Evolutionary conservation across 1,140 invertebrate genomes (phyloP).

Genomic region (Radopholus similis): DNA sequence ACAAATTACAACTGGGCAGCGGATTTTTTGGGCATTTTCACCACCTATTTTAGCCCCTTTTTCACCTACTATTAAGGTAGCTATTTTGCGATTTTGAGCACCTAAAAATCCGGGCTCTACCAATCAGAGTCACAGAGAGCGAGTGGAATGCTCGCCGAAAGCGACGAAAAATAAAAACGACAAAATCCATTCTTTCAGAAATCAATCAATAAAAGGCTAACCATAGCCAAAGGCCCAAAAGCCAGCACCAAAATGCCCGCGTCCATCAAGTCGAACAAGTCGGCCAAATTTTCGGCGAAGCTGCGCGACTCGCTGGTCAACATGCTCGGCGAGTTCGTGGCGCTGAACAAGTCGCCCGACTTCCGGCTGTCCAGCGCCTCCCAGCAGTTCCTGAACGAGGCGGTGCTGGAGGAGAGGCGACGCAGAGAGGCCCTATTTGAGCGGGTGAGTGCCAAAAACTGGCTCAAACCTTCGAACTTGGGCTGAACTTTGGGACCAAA

Average conservation of each 20-base stretch:
- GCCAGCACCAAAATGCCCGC: background rate
- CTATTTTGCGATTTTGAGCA: too few relatives aligned
- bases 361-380: constrained; percentile 27
- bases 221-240: background rate
- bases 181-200: too few relatives aligned
- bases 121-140: too few relatives aligned
- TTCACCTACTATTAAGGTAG: too few relatives aligned
- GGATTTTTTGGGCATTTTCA: too few relatives aligned
- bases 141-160: too few relatives aligned
- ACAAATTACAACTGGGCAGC: too few relatives aligned
- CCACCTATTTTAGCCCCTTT: too few relatives aligned
- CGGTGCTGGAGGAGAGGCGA: constrained; percentile 27
- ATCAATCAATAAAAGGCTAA: too few relatives aligned
- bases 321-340: constrained; percentile 40
- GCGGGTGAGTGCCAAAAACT: background rate
- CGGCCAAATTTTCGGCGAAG: background rate
- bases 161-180: too few relatives aligned
- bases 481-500: background rate
- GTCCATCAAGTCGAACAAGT: too few relatives aligned
- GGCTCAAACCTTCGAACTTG: background rate
- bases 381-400: constrained; percentile 31
- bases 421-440: background rate
- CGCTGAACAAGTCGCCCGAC: constrained; percentile 40
- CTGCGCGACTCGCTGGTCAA: constrained; percentile 33
- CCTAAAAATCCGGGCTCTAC: too few relatives aligned